Percentiles rank a stretch among this genome's conserved stretches.
These are phyloP conservation scores for Myripristis jacobus DNA, from an alignment of 2,797 vertebrate genomes.

Conservation along the genomic window DNA sequence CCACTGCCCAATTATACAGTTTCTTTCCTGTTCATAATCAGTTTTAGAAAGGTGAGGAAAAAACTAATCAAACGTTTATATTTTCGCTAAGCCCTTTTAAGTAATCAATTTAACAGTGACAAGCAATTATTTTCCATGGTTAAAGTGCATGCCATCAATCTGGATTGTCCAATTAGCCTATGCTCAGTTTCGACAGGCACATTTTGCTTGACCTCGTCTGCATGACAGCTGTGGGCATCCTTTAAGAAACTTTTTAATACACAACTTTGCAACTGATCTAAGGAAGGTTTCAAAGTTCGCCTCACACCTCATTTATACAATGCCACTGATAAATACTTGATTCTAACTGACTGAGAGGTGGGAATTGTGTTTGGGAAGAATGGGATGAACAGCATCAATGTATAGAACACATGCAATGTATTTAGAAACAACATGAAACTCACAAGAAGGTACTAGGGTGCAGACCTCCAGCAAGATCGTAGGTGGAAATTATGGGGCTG, in stretches of 20 bases:
- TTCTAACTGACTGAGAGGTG: not conserved
- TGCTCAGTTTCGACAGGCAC: conserved; percentile 38
- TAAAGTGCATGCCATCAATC: conserved; percentile 66
- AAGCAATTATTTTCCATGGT: conserved; percentile 64
- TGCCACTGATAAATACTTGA: not conserved
- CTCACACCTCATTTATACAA: conserved; percentile 31
- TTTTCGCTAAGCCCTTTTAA: conserved; percentile 50
- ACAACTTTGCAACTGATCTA: conserved; percentile 45
- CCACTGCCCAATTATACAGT: conserved; percentile 33
- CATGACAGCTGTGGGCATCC: conserved; percentile 38
- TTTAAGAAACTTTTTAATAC: conserved; percentile 43
- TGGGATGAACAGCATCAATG: too few species aligned
- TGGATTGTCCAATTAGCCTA: conserved; percentile 65
- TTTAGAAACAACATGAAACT: too few species aligned
- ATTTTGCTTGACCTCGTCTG: conserved; percentile 48
- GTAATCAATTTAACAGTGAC: conserved; percentile 62
- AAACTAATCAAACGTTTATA: conserved; percentile 21
- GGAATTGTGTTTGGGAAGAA: not conserved
- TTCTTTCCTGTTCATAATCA: conserved; percentile 40
- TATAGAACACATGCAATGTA: too few species aligned
- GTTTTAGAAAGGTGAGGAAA: conserved; percentile 10
- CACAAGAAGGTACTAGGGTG: too few species aligned
- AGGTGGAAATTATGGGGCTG: too few species aligned
- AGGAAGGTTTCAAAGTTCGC: conserved; percentile 38
- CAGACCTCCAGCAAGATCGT: too few species aligned